Conservation (phyloP, 2,113 vertebrate species). For the Poeciliopsis retropinna region DNA sequence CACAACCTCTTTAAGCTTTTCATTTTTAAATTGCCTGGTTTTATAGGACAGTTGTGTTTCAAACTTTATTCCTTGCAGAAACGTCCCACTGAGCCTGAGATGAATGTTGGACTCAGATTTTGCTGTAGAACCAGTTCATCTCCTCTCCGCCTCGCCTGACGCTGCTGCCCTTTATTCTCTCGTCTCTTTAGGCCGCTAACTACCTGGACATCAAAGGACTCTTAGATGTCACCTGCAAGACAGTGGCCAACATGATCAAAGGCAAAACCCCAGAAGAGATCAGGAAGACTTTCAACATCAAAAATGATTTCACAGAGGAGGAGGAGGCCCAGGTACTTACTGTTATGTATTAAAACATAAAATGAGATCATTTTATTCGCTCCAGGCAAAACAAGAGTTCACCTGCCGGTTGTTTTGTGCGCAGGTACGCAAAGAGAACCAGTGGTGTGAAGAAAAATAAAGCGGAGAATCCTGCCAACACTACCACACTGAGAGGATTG, state of each 20-base stretch:
- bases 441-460: constrained; percentile 99
- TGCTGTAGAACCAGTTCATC: not conserved
- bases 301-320: constrained; percentile 99
- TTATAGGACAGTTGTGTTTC: too few relatives aligned
- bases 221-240: constrained; percentile 99
- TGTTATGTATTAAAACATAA: not conserved
- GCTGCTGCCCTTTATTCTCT: not conserved
- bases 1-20: too few relatives aligned
- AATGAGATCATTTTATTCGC: not conserved
- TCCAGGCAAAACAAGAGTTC: not conserved
- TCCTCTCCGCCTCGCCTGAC: not conserved
- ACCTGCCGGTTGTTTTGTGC: constrained; percentile 7
- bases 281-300: constrained; percentile 99
- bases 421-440: constrained; percentile 99
- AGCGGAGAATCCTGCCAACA: constrained; percentile 78
- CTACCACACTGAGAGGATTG: constrained; percentile 88
- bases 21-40: too few relatives aligned
- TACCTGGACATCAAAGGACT: constrained; percentile 99
- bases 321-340: constrained; percentile 94
- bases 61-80: too few relatives aligned
- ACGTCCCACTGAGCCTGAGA: too few relatives aligned
- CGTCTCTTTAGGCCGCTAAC: constrained; percentile 89
- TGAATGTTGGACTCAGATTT: too few relatives aligned
- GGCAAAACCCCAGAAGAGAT: constrained; percentile 99
- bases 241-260: constrained; percentile 99